Evolutionary conservation across 2,113 vertebrate species (phyloP).

Genomic region (Acanthochromis polyacanthus): DNA sequence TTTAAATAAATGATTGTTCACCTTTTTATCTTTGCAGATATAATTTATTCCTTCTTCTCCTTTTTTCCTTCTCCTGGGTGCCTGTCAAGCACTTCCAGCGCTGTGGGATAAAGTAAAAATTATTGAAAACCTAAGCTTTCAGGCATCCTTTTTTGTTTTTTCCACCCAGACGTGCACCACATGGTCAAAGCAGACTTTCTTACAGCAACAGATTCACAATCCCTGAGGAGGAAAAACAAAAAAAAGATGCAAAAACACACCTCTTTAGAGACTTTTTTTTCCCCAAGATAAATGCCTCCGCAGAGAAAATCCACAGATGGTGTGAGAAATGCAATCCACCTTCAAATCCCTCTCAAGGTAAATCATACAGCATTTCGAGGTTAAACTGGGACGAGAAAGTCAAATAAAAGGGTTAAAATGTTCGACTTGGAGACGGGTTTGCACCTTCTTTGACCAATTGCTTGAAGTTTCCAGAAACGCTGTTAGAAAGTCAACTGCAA

Average conservation of each 20-base stretch:
- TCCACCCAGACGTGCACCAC: neutral
- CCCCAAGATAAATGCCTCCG: neutral
- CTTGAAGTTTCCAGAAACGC: no score
- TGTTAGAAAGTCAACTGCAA: neutral
- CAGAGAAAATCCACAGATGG: neutral
- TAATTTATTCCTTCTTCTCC: slow-evolving; percentile 42
- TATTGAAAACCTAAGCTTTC: slow-evolving; percentile 36
- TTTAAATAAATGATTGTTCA: slow-evolving; percentile 41
- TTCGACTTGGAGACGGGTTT: neutral
- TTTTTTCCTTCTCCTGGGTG: slow-evolving; percentile 15
- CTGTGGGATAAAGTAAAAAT: slow-evolving; percentile 26
- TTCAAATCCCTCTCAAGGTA: neutral
- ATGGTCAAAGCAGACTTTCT: slow-evolving; percentile 4
- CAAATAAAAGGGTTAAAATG: neutral
- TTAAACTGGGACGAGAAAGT: neutral
- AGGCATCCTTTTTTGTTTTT: neutral
- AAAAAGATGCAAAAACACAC: neutral
- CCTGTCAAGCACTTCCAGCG: slow-evolving; percentile 37
- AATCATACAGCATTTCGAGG: neutral
- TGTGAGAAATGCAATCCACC: neutral
- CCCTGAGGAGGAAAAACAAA: neutral
- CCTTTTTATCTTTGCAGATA: slow-evolving; percentile 46
- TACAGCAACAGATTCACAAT: neutral
- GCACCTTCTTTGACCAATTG: no score
- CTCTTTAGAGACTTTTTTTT: neutral